Evolutionary conservation across 2,797 vertebrate species (phyloP), one percentile per base, ranked within the genome.

Genomic region (Gymnoscopelus braueri): DNA sequence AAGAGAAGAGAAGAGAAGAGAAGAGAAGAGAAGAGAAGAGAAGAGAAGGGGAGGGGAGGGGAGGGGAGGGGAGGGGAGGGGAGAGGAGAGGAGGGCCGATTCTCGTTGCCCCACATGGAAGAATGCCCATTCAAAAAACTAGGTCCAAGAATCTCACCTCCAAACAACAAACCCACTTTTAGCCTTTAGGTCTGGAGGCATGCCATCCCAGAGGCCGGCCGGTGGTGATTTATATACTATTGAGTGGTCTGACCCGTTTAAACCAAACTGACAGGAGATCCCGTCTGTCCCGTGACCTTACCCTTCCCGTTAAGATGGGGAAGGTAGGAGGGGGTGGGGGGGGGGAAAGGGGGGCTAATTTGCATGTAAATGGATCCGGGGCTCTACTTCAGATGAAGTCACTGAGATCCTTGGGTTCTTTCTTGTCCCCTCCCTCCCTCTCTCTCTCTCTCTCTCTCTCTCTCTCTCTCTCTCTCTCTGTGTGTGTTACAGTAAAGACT

Each of bases 181-280:
- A 65, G 74, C 79, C 66, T 90, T 86, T 87, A 86, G 65, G 74
- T 79, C 66, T 90, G 88, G 88, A 86, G 66, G 69, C 69, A 80
- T 84, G 90, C 89, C 88, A 89, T 61, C 26, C 71, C 19, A 19
- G 19, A 19, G 19, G 19, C 19, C 19, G 19, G 19, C 60, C 71
- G 68, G 26, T 81, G 78, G 72, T 88, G 71, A 83, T 83, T 77
- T 84, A 75, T 82, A 78, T 80, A 73, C 81, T 77, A 65, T 80
- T 68, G 62, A 81, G 75, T 24, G 68, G 68, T 19, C 76, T 88
- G 84, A 78, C 87, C 89, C 15, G 83, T 86, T 89, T 85, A 83
- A 4, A 79, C 73, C 71, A 75, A 76, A 71, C 65, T 76, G 67
- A 55, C 74, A 75, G 51, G 68, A 60, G 67, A 79, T 62, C 52